These are phyloP conservation scores for Pachypeltis micranthus DNA, from an alignment of 1,140 invertebrate genomes.

Conservation along the genomic window DNA sequence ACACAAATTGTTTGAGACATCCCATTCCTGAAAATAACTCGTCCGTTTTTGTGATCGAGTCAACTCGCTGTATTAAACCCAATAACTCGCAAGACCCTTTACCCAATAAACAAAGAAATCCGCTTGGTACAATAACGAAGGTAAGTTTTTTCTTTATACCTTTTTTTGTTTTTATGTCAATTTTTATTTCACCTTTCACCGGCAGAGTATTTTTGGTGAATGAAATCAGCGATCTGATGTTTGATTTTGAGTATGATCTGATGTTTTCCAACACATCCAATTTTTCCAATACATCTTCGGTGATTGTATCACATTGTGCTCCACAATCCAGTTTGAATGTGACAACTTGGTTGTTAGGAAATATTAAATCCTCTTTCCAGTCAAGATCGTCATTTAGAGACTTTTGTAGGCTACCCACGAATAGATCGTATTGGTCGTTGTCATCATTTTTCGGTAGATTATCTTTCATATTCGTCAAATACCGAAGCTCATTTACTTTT, in stretches of 20 bases:
- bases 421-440: background rate
- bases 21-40: constrained; percentile 7
- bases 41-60: background rate
- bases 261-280: no score
- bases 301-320: background rate
- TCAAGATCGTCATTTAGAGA: background rate
- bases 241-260: background rate
- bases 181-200: background rate
- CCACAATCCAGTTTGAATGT: background rate
- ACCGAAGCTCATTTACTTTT: background rate
- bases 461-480: no score
- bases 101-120: background rate
- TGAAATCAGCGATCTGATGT: background rate
- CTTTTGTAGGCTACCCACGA: background rate
- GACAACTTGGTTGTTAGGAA: background rate
- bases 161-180: background rate
- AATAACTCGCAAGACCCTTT: background rate
- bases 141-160: background rate
- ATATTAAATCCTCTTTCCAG: background rate
- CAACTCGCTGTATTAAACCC: background rate
- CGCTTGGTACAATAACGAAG: background rate
- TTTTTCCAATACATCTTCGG: background rate
- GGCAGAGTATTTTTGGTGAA: background rate
- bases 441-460: background rate
- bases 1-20: constrained; percentile 13